Conservation (phyloP, 2,113 vertebrate species). For the Noturus placidus region DNA sequence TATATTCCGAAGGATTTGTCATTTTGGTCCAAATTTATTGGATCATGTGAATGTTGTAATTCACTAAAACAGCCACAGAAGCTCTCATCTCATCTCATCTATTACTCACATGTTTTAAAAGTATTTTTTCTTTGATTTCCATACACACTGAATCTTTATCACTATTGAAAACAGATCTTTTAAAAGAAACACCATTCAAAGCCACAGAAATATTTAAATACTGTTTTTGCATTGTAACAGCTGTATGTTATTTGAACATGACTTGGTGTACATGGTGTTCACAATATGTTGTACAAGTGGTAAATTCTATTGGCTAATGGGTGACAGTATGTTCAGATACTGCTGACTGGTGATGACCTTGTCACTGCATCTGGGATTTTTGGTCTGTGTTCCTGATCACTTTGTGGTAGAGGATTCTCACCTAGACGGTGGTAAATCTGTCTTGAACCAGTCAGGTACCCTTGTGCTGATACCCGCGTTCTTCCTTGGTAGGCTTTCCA, state of each 20-base stretch:
- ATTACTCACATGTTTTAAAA: not conserved
- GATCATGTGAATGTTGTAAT: not conserved
- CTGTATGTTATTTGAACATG: not conserved
- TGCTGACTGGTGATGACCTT: not conserved
- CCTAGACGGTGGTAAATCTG: constrained; percentile 50
- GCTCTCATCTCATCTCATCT: not conserved
- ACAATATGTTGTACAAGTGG: not conserved
- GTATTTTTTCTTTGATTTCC: not conserved
- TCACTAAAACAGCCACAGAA: not conserved
- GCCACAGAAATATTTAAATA: not conserved
- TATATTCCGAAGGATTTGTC: not conserved
- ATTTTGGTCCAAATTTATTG: not conserved
- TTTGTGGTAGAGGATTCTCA: constrained; percentile 33
- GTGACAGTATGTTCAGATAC: not conserved
- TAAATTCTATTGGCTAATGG: not conserved
- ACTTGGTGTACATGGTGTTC: not conserved
- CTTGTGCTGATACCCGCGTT: constrained; percentile 26
- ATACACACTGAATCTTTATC: not conserved
- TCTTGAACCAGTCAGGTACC: constrained; percentile 9
- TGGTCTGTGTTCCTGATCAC: constrained; percentile 18
- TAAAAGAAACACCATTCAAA: not conserved
- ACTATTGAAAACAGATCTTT: not conserved
- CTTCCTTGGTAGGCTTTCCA: constrained; percentile 61
- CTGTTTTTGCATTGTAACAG: not conserved
- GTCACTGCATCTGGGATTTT: constrained; percentile 14